Base-by-base conservation (phyloP, 2,888 invertebrate species). In the Pachymerium ferrugineum region DNA sequence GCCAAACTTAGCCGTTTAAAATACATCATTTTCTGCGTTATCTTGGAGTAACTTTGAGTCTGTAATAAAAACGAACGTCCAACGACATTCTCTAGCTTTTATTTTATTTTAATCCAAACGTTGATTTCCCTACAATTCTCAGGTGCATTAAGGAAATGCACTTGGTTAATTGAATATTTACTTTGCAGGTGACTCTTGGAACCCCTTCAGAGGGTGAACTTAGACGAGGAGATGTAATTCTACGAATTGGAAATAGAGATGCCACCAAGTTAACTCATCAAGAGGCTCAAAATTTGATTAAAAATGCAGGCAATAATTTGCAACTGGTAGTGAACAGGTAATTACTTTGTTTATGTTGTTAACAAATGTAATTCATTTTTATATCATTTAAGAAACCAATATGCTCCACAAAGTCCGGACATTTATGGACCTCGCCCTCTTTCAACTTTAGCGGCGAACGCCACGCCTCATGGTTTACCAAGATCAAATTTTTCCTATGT, bases 241-340 rank as follows among this genome's bases (percentile, higher is more conserved):
- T 91, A 78, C 92, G 93, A 85, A 90, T 97, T 79, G 91, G 91
- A 81, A 93, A 92, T 81, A 92, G 92, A 84, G 94, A 95, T 84
- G 89, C 92, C 69, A 87, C 92, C 76, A 91, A 92, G 81, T 86
- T 96, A 80, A 87, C 93, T 79, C 96, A 96, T 81, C 91, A 93
- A 82, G 93, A 94, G 84, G 96, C 95, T 74, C 93, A 94, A 84
- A 91, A 89, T 81, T 86, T 94, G 77, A 93, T 94, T 83, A 89
- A 88, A 83, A 91, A 90, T 81, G 90, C 93, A 77, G 89, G 89
- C 76, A 90, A 89, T 81, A 88, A 89, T 80, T 90, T 94, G 80
- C 88, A 88, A 82, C 85, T 94, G 78, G 92, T 91, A 77, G 88
- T 94, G 76, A 91, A 93, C 84, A 91, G 93, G 93, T 91, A 33